Percentiles rank a stretch among this genome's conserved stretches.
phyloP scores from a whole-genome alignment of 2,888 invertebrate genomes.

The Loripinus fragilis region DNA sequence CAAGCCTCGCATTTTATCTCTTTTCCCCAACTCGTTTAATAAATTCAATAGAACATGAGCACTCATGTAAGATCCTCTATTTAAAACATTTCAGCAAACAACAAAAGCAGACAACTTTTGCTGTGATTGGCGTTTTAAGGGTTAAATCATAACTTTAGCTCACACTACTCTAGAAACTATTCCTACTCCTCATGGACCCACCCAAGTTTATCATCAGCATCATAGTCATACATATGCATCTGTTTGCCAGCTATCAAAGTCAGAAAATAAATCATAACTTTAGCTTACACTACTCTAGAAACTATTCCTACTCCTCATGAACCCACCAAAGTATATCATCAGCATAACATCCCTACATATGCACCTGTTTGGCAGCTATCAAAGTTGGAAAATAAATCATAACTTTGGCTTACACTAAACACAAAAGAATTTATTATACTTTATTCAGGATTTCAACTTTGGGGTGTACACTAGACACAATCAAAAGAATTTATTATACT shows the following conservation, averaged over 20 bases:
- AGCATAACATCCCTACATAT: constrained; percentile 97
- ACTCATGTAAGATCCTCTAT: no score
- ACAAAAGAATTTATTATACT: no score
- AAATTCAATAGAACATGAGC: no score
- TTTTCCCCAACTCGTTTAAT: no score
- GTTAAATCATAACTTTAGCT: constrained; percentile 93
- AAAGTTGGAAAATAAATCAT: constrained; percentile 86
- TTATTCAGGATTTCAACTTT: no score
- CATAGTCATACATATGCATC: constrained; percentile 98
- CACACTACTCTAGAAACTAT: constrained; percentile 91
- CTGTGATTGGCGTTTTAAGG: no score
- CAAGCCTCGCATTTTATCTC: no score
- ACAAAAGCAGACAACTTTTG: no score
- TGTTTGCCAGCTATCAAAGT: constrained; percentile 90
- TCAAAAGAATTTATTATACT: no score
- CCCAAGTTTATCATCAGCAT: constrained; percentile 97
- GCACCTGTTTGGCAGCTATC: constrained; percentile 90
- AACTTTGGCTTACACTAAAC: no score
- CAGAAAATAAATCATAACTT: constrained; percentile 90
- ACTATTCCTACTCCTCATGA: constrained; percentile 94
- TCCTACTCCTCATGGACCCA: constrained; percentile 97
- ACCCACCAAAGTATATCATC: constrained; percentile 98
- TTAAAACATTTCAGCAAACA: no score
- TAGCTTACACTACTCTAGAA: constrained; percentile 91
- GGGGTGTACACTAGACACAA: no score